A percentile compares a stretch with the other conserved stretches of the same genome.
Evolutionary conservation across 2,888 invertebrate genomes (phyloP).

Genomic region (Nudaria mundana): DNA sequence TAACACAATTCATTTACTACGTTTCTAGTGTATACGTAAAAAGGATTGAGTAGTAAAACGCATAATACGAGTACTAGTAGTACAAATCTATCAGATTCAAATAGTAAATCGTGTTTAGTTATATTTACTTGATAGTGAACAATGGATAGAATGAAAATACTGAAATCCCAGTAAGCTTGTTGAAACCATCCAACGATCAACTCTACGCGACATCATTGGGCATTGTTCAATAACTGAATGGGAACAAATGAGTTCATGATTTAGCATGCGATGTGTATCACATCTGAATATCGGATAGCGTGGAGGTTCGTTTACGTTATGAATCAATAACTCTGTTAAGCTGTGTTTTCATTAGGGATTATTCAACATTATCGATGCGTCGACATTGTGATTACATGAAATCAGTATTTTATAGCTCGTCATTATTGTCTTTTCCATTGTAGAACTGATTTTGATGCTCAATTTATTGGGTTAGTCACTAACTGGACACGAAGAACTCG

Average conservation of each 20-base stretch:
- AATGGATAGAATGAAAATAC: constrained; percentile 44
- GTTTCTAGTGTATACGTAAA: too few species aligned
- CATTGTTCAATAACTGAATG: constrained; percentile 66
- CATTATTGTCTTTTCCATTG: constrained; percentile 14
- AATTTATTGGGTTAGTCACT: too few species aligned
- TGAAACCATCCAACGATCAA: constrained; percentile 42
- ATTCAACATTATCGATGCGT: constrained; percentile 36
- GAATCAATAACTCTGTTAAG: constrained; percentile 56
- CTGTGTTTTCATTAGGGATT: constrained; percentile 53
- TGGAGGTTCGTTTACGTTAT: constrained; percentile 49
- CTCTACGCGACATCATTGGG: constrained; percentile 49
- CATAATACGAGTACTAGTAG: too few species aligned
- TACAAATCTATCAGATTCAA: too few species aligned
- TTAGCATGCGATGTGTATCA: constrained; percentile 57
- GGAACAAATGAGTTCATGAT: constrained; percentile 71
- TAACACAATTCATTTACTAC: too few species aligned
- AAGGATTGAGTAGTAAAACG: too few species aligned
- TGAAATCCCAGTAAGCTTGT: constrained; percentile 40
- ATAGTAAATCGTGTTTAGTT: constrained; percentile 31
- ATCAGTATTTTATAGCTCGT: constrained; percentile 23
- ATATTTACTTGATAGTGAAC: constrained; percentile 30
- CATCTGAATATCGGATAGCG: constrained; percentile 55
- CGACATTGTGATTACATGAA: constrained; percentile 22
- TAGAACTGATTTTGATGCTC: constrained; percentile 1
- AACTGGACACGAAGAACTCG: too few species aligned